Conservation (phyloP, 35 echinoderm and acorn worm genomes). For the Patiria miniata region DNA sequence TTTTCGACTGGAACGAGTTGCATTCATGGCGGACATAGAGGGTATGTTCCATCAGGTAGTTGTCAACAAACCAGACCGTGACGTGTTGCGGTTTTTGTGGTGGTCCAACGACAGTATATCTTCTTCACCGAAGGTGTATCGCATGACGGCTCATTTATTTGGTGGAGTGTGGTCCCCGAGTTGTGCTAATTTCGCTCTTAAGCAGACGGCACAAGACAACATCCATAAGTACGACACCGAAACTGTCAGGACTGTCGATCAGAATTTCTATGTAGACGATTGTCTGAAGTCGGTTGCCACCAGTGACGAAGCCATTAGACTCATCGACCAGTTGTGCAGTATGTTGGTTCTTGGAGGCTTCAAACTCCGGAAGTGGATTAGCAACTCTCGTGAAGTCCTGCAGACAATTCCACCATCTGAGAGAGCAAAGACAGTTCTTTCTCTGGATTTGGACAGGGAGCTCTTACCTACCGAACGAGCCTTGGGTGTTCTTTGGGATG, state of each 20-base stretch:
- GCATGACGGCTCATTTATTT: conserved; percentile 61
- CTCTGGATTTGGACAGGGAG: conserved; percentile 2
- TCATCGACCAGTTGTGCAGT: conserved; percentile 28
- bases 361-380: conserved; percentile 41
- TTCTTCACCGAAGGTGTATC: conserved; percentile 18
- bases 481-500: conserved; percentile 24
- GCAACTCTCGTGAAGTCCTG: not conserved
- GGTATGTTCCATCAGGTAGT: conserved; percentile 71
- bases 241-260: conserved; percentile 49
- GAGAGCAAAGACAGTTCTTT: not conserved
- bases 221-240: conserved; percentile 46
- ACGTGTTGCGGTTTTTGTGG: conserved; percentile 74
- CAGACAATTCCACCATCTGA: not conserved
- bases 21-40: conserved; percentile 63
- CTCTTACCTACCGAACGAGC: conserved; percentile 27
- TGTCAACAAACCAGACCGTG: conserved; percentile 61
- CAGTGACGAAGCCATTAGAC: conserved; percentile 46
- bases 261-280: conserved; percentile 89
- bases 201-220: conserved; percentile 44
- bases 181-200: conserved; percentile 78
- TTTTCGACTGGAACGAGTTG: conserved; percentile 66
- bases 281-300: conserved; percentile 51
- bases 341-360: conserved; percentile 58
- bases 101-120: conserved; percentile 50
- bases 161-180: conserved; percentile 75